Conservation (phyloP, 2,888 invertebrate species). For the Candidula unifasciata region DNA sequence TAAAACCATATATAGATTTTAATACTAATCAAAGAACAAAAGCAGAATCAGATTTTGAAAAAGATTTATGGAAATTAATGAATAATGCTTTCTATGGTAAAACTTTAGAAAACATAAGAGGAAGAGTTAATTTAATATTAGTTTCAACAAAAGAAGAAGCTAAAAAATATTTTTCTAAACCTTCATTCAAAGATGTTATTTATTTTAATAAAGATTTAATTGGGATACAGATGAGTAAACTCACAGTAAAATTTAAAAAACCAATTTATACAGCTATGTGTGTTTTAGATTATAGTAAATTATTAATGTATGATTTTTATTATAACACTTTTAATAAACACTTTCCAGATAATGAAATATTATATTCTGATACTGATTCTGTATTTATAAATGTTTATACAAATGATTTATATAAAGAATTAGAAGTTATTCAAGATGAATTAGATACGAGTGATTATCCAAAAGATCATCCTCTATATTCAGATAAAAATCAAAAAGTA, state of each 20-base stretch:
- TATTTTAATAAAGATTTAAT: conserved; percentile 15
- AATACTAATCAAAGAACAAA: conserved; percentile 61
- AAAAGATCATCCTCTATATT: conserved; percentile 45
- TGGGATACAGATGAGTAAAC: conserved; percentile 7
- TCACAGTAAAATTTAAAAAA: conserved; percentile 26
- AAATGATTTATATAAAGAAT: conserved; percentile 46
- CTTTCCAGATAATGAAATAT: conserved; percentile 17
- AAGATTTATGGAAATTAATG: conserved; percentile 64
- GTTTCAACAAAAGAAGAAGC: conserved; percentile 72
- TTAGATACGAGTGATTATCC: conserved; percentile 54
- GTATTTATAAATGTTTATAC: conserved; percentile 19
- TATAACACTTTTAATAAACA: conserved; percentile 50
- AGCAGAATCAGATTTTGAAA: conserved; percentile 69
- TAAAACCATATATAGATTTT: conserved; percentile 72
- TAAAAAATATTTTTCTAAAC: conserved; percentile 71
- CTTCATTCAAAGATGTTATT: conserved; percentile 66
- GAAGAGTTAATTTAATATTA: conserved; percentile 29
- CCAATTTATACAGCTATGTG: conserved; percentile 48
- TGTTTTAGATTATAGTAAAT: conserved; percentile 49
- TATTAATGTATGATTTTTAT: conserved; percentile 18
- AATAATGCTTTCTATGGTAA: conserved; percentile 32
- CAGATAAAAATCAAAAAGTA: conserved; percentile 38
- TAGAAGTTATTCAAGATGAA: conserved; percentile 49
- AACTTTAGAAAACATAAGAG: conserved; percentile 34
- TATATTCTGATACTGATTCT: conserved; percentile 6